Base-by-base conservation (phyloP, 2,797 vertebrate genomes). In the Pogonophryne albipinna region DNA sequence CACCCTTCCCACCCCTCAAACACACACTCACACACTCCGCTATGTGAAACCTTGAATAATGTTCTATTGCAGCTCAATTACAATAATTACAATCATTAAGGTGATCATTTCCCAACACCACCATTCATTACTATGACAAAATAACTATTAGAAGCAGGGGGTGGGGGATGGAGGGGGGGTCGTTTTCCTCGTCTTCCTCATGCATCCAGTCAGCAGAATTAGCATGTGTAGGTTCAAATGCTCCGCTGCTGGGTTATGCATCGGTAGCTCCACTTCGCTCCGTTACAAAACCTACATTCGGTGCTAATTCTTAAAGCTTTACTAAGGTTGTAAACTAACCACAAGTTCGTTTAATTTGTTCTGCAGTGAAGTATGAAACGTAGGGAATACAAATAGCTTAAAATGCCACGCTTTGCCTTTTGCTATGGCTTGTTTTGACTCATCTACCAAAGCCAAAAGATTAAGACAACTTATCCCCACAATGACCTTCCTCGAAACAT, bases 11-110 rank as follows among this genome's bases (percentile, higher is more conserved):
- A 19, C 58, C 76, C n/a, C n/a, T n/a, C n/a, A n/a, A n/a, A n/a
- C n/a, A n/a, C n/a, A 45, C 65, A n/a, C 17, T 10, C 49, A 51
- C 50, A 53, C 20, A 27, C 51, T 65, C 73, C 58, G 84, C 77
- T 52, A 23, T 74, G 38, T 16, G 51, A 79, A 80, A 68, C 60
- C 80, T 80, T 4, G 0, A 82, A 81, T 76, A 79, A 76, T 66
- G 57, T 71, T 74, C 81, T 62, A 69, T 79, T 82, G 71, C 80
- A 31, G 77, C 74, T 67, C 82, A 83, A 87, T 91, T 87, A 89
- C 76, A 81, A 83, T 91, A 88, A 90, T 92, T 84, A 91, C 34
- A 12, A 85, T 88, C 73, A 88, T 88, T 89, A 84, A 85, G 64
- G 71, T 85, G 82, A 84, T 89, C 72, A 81, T 87, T 78, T 78